Evolutionary conservation across 2,888 invertebrate species (phyloP).

Genomic region (Aspidapion aeneum): DNA sequence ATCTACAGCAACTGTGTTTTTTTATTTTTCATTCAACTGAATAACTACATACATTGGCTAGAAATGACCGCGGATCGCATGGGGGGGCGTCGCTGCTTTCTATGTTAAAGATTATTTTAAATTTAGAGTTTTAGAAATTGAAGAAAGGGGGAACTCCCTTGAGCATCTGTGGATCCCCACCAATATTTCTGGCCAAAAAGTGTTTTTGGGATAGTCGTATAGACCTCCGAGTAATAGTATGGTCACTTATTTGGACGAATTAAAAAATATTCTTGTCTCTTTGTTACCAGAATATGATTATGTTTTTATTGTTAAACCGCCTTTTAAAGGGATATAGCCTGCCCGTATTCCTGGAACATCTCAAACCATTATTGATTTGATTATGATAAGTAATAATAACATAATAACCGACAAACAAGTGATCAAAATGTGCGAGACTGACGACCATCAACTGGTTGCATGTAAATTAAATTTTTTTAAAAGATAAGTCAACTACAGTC

Average conservation of each 20-base stretch:
- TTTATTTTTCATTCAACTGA: no score
- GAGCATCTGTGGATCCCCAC: constrained; percentile 1
- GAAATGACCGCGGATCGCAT: neutral
- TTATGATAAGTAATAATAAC: neutral
- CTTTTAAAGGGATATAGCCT: neutral
- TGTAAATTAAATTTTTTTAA: neutral
- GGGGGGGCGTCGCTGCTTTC: neutral
- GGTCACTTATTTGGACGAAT: neutral
- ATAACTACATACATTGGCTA: neutral
- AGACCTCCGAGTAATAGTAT: neutral
- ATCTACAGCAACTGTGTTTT: no score
- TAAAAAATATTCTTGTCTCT: neutral
- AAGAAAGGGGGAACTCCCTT: neutral
- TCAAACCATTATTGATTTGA: neutral
- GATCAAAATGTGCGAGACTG: neutral
- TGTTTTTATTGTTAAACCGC: neutral
- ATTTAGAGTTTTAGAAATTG: neutral
- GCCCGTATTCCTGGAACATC: neutral
- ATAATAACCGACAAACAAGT: neutral
- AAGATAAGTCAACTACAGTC: neutral
- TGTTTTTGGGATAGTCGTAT: neutral
- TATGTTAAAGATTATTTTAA: constrained; percentile 1
- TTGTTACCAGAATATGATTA: constrained; percentile 3
- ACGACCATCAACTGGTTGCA: neutral
- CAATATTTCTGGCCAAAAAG: neutral